Conservation (phyloP, 2,888 invertebrate species). For the Dryococelus australis region DNA sequence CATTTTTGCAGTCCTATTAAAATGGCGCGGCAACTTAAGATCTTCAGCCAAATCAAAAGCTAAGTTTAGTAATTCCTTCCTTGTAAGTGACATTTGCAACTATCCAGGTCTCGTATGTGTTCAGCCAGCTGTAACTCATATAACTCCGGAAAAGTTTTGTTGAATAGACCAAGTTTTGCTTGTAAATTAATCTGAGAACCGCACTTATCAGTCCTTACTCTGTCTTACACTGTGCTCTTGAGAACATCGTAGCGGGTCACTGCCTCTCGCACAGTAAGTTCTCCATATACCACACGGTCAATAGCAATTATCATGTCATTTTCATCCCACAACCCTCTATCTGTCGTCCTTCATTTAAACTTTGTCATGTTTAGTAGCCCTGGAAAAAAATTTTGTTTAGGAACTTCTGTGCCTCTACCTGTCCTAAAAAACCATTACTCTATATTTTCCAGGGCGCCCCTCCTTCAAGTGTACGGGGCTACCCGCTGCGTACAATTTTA, state of each 20-base stretch:
- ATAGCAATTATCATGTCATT: not conserved
- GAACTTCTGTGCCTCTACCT: not conserved
- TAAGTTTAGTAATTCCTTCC: slow-evolving; percentile 42
- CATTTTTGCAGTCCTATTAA: slow-evolving; percentile 42
- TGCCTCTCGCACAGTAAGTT: not conserved
- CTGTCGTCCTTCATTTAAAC: not conserved
- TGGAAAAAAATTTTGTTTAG: not conserved
- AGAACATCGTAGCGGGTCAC: not conserved
- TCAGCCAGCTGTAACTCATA: no score
- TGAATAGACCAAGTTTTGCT: no score
- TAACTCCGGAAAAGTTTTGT: no score
- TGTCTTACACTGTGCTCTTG: slow-evolving; percentile 25
- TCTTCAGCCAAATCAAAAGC: slow-evolving; percentile 45
- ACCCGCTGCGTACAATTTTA: not conserved
- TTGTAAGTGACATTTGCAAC: slow-evolving; percentile 34
- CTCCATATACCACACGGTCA: not conserved
- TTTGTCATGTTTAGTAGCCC: not conserved
- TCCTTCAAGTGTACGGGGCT: not conserved
- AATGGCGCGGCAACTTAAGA: slow-evolving; percentile 45
- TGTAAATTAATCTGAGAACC: no score
- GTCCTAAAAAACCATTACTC: not conserved
- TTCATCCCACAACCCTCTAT: not conserved
- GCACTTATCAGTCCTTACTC: not conserved
- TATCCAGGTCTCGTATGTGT: slow-evolving; percentile 37
- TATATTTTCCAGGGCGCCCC: not conserved